phyloP scores from a whole-genome alignment of 2,888 invertebrate genomes.

The Abrostola triplasia region DNA sequence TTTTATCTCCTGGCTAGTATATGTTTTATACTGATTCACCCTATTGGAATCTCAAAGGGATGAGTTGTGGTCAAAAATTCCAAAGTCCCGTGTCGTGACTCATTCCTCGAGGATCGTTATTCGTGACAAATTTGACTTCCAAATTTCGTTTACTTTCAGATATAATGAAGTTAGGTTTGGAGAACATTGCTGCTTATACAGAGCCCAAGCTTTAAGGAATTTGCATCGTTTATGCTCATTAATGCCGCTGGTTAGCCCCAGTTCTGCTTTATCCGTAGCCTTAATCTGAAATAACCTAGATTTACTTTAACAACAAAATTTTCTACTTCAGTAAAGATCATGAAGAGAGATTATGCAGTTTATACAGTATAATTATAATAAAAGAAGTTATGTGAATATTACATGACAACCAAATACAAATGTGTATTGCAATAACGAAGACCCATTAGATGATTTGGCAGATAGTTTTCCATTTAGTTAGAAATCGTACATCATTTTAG shows the following conservation, averaged over 20 bases:
- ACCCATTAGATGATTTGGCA: slow-evolving; percentile 52
- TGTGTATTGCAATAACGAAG: slow-evolving; percentile 23
- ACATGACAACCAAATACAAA: slow-evolving; percentile 20
- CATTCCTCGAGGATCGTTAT: slow-evolving; percentile 54
- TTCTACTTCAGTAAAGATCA: slow-evolving; percentile 32
- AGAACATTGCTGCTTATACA: slow-evolving; percentile 18
- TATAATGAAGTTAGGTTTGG: slow-evolving; percentile 8
- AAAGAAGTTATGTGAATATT: slow-evolving; percentile 37
- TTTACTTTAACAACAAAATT: slow-evolving; percentile 53
- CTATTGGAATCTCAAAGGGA: slow-evolving; percentile 66
- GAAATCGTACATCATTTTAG: slow-evolving; percentile 51
- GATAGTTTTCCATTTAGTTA: slow-evolving; percentile 31
- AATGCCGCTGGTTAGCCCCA: slow-evolving; percentile 59
- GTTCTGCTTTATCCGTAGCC: slow-evolving; percentile 57
- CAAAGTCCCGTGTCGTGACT: slow-evolving; percentile 66
- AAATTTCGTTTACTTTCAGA: slow-evolving; percentile 15
- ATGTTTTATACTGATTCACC: slow-evolving; percentile 70
- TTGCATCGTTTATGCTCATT: slow-evolving; percentile 58
- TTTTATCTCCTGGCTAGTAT: slow-evolving; percentile 14
- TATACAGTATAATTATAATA: slow-evolving; percentile 32
- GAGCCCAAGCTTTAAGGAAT: slow-evolving; percentile 38
- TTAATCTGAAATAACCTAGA: slow-evolving; percentile 63
- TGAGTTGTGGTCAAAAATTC: slow-evolving; percentile 69
- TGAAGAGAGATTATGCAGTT: slow-evolving; percentile 25
- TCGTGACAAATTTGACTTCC: slow-evolving; percentile 35